Evolutionary conservation across 2,888 invertebrate species (phyloP).

Genomic region (Antheraea yamamai): DNA sequence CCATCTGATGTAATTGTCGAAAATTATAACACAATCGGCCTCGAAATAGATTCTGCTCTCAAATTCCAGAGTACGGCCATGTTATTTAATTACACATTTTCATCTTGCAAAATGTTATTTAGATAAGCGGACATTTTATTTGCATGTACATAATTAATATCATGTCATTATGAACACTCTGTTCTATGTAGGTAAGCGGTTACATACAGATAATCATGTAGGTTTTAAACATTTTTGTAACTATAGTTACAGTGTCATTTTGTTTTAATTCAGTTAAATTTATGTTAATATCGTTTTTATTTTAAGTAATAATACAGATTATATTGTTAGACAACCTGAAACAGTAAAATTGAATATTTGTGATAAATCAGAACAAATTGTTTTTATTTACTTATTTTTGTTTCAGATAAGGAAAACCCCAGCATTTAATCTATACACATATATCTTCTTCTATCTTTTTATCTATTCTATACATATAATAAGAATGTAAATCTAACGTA

Average conservation of each 20-base stretch:
- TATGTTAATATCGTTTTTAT: background rate
- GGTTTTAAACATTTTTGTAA: no score
- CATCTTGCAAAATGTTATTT: no score
- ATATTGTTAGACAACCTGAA: background rate
- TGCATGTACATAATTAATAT: no score
- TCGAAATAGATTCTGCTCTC: no score
- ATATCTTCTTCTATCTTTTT: no score
- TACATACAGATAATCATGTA: background rate
- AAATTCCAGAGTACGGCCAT: no score
- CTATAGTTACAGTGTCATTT: no score
- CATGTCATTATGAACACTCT: background rate
- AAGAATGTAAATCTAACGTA: no score
- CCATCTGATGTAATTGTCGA: background rate
- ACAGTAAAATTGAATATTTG: background rate
- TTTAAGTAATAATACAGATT: background rate
- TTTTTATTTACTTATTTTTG: background rate
- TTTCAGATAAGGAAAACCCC: background rate
- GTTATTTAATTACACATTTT: no score
- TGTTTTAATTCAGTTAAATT: background rate
- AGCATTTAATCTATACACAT: background rate
- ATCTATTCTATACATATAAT: no score
- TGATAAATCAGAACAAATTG: background rate
- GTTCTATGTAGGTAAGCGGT: background rate
- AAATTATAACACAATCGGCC: background rate
- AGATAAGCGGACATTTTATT: no score